These are phyloP conservation scores for Stenichneumon culpator DNA, from an alignment of 2,888 invertebrate species.

Conservation along the genomic window DNA sequence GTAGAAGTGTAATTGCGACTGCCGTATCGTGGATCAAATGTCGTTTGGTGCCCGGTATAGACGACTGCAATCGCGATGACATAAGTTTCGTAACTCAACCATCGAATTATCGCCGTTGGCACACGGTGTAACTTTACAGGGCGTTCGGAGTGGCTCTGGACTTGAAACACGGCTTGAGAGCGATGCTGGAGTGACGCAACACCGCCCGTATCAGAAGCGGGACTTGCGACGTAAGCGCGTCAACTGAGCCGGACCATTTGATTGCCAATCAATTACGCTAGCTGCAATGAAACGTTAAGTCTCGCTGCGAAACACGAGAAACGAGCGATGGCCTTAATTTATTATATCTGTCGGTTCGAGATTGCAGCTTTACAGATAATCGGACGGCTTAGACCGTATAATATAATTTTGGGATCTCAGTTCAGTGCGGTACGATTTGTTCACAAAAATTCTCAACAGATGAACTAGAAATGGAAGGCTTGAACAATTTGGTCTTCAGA, in stretches of 20 bases:
- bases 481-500: no score
- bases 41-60: conserved; percentile 12
- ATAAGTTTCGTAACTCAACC: conserved; percentile 57
- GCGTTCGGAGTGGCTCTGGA: background rate
- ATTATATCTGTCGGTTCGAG: background rate
- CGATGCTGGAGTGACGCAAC: conserved; percentile 28
- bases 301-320: background rate
- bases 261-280: conserved; percentile 36
- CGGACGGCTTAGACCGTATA: background rate
- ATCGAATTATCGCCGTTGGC: conserved; percentile 61
- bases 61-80: conserved; percentile 51
- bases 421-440: no score
- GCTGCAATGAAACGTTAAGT: background rate
- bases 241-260: conserved; percentile 1
- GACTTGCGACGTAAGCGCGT: conserved; percentile 1
- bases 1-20: conserved; percentile 1
- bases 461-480: no score
- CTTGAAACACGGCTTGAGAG: background rate
- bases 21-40: conserved; percentile 29
- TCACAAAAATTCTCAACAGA: no score
- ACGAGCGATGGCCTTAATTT: background rate
- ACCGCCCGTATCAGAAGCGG: conserved; percentile 20
- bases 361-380: background rate
- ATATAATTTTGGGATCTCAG: no score
- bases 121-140: conserved; percentile 57